Evolutionary conservation across 2,888 invertebrate species (phyloP).

Genomic region (Dryomyza anilis): DNA sequence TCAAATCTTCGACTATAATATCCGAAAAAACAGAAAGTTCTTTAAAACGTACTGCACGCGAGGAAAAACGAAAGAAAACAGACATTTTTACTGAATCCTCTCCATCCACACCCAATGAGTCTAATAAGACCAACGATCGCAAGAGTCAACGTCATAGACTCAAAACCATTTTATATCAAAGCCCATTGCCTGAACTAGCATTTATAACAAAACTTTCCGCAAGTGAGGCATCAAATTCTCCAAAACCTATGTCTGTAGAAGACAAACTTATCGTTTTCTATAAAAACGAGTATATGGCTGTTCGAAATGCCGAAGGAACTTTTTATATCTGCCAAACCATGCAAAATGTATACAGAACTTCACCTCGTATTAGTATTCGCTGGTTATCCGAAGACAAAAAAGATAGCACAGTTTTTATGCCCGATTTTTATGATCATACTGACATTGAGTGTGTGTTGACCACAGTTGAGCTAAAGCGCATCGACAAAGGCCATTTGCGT

Average conservation of each 20-base stretch:
- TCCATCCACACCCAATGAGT: constrained; percentile 31
- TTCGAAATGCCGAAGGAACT: constrained; percentile 86
- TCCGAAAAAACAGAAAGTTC: constrained; percentile 24
- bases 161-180: constrained; percentile 75
- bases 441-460: constrained; percentile 91
- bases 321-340: constrained; percentile 88
- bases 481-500: constrained; percentile 73
- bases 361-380: constrained; percentile 84
- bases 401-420: constrained; percentile 73
- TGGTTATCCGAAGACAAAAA: constrained; percentile 76
- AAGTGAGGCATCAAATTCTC: constrained; percentile 65
- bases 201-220: constrained; percentile 77
- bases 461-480: constrained; percentile 76
- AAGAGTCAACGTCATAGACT: constrained; percentile 51
- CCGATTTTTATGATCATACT: constrained; percentile 88
- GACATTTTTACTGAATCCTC: neutral
- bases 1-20: constrained; percentile 2
- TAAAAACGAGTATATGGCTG: constrained; percentile 89
- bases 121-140: constrained; percentile 36
- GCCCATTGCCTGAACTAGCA: constrained; percentile 78
- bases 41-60: constrained; percentile 22
- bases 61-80: constrained; percentile 26
- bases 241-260: constrained; percentile 65
- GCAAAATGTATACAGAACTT: constrained; percentile 87
- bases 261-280: constrained; percentile 87